A percentile compares a stretch with the other conserved stretches of the same genome.
Conservation (phyloP, 2,888 invertebrate species). For the Elgonia sp. region DNA sequence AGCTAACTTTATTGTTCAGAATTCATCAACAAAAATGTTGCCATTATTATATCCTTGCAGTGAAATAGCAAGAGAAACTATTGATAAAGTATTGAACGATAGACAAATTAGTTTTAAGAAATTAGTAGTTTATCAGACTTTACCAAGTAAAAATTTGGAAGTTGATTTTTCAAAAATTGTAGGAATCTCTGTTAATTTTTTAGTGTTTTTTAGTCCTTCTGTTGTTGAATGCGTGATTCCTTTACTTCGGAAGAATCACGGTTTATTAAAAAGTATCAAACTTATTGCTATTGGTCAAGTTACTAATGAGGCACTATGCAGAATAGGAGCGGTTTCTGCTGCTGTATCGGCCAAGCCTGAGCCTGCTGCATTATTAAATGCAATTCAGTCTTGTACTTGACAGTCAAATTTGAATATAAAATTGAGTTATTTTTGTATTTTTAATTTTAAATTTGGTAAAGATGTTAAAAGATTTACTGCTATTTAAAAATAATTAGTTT, state of each 20-base stretch:
- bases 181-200: slow-evolving; percentile 76
- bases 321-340: too few species aligned
- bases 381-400: too few species aligned
- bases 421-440: too few species aligned
- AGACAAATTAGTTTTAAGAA: slow-evolving; percentile 79
- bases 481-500: too few species aligned
- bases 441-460: too few species aligned
- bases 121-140: slow-evolving; percentile 82
- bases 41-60: slow-evolving; percentile 85
- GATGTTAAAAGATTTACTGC: too few species aligned
- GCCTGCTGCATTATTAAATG: too few species aligned
- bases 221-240: slow-evolving; percentile 81
- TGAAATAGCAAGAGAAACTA: slow-evolving; percentile 84
- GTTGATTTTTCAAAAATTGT: slow-evolving; percentile 79
- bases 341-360: too few species aligned
- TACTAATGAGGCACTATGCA: slow-evolving; percentile 83
- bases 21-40: slow-evolving; percentile 65
- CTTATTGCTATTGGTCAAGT: slow-evolving; percentile 85
- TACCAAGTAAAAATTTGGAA: slow-evolving; percentile 81
- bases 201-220: slow-evolving; percentile 86
- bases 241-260: slow-evolving; percentile 73
- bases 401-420: too few species aligned
- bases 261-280: slow-evolving; percentile 76
- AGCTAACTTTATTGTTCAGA: slow-evolving; percentile 80
- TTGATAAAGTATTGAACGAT: slow-evolving; percentile 79